These are phyloP conservation scores for Cotesia glomerata DNA, from an alignment of 1,140 invertebrate species.

Conservation along the genomic window DNA sequence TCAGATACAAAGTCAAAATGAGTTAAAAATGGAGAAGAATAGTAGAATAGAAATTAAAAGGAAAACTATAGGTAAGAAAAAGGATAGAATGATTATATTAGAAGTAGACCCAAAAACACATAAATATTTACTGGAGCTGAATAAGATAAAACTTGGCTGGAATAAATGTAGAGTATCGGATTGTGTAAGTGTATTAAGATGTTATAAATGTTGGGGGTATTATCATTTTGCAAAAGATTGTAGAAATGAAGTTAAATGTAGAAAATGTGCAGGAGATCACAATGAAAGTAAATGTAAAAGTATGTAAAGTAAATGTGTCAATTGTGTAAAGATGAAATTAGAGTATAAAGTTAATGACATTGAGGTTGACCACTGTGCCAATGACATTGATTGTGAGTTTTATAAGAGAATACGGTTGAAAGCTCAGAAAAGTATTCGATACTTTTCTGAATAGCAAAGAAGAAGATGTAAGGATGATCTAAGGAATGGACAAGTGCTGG, in stretches of 20 bases:
- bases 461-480: background rate
- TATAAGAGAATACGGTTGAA: background rate
- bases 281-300: slow-evolving; percentile 12
- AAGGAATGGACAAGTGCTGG: background rate
- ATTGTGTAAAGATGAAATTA: slow-evolving; percentile 13
- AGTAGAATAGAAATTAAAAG: background rate
- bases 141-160: slow-evolving; percentile 16
- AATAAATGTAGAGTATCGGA: slow-evolving; percentile 19
- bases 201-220: slow-evolving; percentile 30
- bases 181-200: slow-evolving; percentile 21
- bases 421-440: slow-evolving; percentile 5
- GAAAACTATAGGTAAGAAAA: background rate
- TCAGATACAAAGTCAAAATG: no score
- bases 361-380: background rate
- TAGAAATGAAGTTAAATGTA: background rate
- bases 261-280: slow-evolving; percentile 18
- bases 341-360: slow-evolving; percentile 1
- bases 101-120: slow-evolving; percentile 14
- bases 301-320: slow-evolving; percentile 21
- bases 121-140: slow-evolving; percentile 5
- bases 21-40: background rate
- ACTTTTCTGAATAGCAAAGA: background rate
- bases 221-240: slow-evolving; percentile 2
- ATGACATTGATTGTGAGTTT: background rate
- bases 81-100: slow-evolving; percentile 4